phyloP scores from a whole-genome alignment of 1,140 invertebrate species.

The Aphis gossypii region DNA sequence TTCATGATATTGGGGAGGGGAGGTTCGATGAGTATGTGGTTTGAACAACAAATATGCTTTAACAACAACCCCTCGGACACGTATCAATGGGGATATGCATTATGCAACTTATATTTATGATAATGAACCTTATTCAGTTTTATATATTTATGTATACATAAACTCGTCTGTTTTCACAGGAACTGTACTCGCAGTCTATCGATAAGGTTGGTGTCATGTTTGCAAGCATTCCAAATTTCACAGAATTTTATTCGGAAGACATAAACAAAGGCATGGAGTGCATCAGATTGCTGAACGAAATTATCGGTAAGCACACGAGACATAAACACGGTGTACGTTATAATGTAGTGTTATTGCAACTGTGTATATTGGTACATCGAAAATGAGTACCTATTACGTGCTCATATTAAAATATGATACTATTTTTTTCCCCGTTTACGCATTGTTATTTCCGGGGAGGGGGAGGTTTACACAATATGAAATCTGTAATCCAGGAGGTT shows the following conservation, averaged over 20 bases:
- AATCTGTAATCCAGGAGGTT: not conserved
- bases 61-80: not conserved
- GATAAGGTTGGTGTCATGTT: slow-evolving; percentile 96
- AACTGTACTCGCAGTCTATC: slow-evolving; percentile 92
- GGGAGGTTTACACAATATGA: not conserved
- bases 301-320: slow-evolving; percentile 76
- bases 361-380: not conserved
- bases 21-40: not conserved
- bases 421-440: not conserved
- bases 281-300: slow-evolving; percentile 96
- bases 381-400: not conserved
- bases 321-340: not conserved
- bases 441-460: no score
- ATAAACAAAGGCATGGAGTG: slow-evolving; percentile 97
- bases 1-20: not conserved
- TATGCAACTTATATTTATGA: not conserved
- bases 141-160: no score
- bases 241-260: slow-evolving; percentile 97
- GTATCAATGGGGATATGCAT: not conserved
- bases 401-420: not conserved
- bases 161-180: slow-evolving; percentile 69
- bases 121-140: not conserved
- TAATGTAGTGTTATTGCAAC: not conserved
- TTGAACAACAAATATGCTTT: not conserved
- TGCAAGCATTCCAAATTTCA: slow-evolving; percentile 97